Evolutionary conservation across 1,140 invertebrate genomes (phyloP), one percentile per base, ranked within the genome.

Genomic region (Lasaia peninsularis): DNA sequence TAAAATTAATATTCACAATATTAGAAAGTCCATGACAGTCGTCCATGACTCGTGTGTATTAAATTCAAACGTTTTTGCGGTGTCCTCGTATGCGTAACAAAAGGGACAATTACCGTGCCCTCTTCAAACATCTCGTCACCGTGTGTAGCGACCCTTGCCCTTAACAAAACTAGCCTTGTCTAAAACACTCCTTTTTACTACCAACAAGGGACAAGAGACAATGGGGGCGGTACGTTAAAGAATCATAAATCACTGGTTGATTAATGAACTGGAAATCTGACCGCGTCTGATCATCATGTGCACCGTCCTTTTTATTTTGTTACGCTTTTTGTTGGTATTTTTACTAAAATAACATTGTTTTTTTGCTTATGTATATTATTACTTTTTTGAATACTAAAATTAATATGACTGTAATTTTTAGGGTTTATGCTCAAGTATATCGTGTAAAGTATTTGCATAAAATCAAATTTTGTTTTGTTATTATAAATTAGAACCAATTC

Each of bases 241-340:
- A 60, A 69, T 71, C 72, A 83, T 80, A 79, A 80, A 80, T 80
- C 78, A 80, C 62, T 7, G 12, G 16, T 53, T 80, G 80, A 80
- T 80, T 80, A 79, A 80, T 83, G 75, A 74, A 74, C 68, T 52
- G 53, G 60, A 58, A 64, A 65, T 63, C 37, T 53, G 52, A 58
- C 56, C 48, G 55, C 53, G 52, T 51, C 54, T 63, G 62, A 56
- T 62, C 60, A 67, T 67, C 32, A 33, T 53, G 35, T 40, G 34
- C 34, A 48, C 28, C 20, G 21, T 10, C 37, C 37, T 16, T 40
- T 44, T 16, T 16, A 37, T 40, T 54, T 48, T 55, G 37, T 55
- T 44, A 28, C 14, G 12, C 21, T 16, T 44, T 55, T 31, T 54
- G 33, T 40, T 14, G 18, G 37, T 31, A 11, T 14, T 18, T 28